These are phyloP conservation scores for Plodia interpunctella DNA, from an alignment of 1,140 invertebrate species.

Conservation along the genomic window DNA sequence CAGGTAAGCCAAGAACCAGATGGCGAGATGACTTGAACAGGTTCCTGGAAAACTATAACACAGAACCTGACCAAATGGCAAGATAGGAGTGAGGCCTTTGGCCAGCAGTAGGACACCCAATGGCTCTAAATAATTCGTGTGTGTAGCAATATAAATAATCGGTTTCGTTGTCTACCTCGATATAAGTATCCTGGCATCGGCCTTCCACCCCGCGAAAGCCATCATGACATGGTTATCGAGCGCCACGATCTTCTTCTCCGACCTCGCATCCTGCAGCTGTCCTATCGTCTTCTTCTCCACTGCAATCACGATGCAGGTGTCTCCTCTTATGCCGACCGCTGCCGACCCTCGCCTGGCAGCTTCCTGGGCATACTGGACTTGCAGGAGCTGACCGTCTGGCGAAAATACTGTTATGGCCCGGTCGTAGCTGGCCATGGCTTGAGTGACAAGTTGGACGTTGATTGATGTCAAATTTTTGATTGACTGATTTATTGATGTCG, in stretches of 20 bases:
- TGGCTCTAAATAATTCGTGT: neutral
- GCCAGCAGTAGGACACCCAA: no score
- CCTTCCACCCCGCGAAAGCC: slow-evolving; percentile 37
- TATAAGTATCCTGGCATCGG: slow-evolving; percentile 39
- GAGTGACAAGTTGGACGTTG: neutral
- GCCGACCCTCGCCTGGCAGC: slow-evolving; percentile 34
- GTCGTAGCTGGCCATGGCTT: slow-evolving; percentile 36
- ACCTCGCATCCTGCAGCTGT: slow-evolving; percentile 31
- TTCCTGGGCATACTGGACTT: slow-evolving; percentile 44
- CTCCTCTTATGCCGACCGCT: slow-evolving; percentile 33
- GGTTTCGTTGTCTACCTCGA: slow-evolving; percentile 20
- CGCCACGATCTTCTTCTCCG: slow-evolving; percentile 42
- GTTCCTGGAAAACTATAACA: no score
- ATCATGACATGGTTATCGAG: slow-evolving; percentile 39
- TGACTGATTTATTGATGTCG: no score
- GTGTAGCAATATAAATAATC: no score
- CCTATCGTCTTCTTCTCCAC: slow-evolving; percentile 32
- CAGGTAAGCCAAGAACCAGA: no score
- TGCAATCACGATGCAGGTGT: slow-evolving; percentile 28
- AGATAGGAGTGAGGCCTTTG: no score
- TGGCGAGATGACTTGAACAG: no score
- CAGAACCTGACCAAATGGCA: no score
- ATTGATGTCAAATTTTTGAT: no score
- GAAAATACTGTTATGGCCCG: slow-evolving; percentile 47
- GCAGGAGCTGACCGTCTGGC: slow-evolving; percentile 40